Base-by-base conservation (phyloP, 2,113 vertebrate species). In the Cheilinus undulatus region DNA sequence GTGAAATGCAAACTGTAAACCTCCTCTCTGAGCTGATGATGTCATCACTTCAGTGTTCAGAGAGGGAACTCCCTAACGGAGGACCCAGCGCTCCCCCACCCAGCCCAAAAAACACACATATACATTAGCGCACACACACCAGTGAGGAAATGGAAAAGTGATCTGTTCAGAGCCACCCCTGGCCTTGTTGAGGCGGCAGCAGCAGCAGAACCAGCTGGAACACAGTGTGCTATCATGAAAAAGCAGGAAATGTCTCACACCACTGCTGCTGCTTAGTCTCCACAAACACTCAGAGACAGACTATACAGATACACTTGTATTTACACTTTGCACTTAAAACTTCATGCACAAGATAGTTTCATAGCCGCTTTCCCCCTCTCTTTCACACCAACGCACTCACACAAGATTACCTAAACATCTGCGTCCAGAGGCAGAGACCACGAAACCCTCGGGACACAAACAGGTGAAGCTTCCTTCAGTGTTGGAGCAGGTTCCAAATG, bases 381-480 rank as follows among this genome's bases (percentile, higher is more conserved):
- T 11, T 11, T 40, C 56, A 13, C 46, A 23, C 19, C n/a, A 34
- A 15, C 56, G 3, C 63, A 22, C 69, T 9, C 52, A 48, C 45
- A 5, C 57, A 28, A 9, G 19, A 83, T 94, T 94, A 99, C 98
- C 98, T 91, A 96, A 89, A 92, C 98, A 99, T 90, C 94, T 94
- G 68, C 93, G 96, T 87, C 97, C 97, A 1, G 94, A 94, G 20
- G 94, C 92, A 52, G 97, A 96, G 52, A 99, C 87, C 69, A 96
- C 92, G 91, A 97, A 99, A 11, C 97, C 97, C 28, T 96, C 93
- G 2, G 96, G 95, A 89, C 98, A 99, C 36, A 93, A 70, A 73
- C 98, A 99, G 79, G 73, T 95, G 91, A 98, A 99, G 87, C 97
- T 97, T 77, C 98, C 98, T 36, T 93, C 93, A 1, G 94, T 96